A percentile compares a stretch with the other conserved stretches of the same genome.
Evolutionary conservation across 2,113 vertebrate genomes (phyloP).

Genomic region (Empidonax alnorum): DNA sequence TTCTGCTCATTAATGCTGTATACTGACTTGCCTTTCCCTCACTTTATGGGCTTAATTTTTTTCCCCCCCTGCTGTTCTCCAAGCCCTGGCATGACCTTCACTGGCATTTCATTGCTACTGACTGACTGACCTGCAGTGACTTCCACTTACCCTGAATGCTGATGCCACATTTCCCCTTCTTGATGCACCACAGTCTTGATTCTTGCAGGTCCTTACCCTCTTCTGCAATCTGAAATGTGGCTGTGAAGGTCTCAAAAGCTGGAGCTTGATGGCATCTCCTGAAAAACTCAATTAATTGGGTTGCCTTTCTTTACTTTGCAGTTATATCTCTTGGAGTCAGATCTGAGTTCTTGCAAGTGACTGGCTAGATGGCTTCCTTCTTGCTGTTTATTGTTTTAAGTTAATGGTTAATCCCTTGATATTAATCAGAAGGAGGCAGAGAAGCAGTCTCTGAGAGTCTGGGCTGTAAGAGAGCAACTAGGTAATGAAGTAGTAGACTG

Average conservation of each 20-base stretch:
- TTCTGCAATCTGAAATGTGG: not conserved
- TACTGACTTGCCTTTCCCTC: not conserved
- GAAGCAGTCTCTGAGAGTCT: not conserved
- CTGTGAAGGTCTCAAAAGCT: not conserved
- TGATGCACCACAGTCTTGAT: not conserved
- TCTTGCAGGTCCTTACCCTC: not conserved
- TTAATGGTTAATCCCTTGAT: not conserved
- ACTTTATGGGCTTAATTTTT: not conserved
- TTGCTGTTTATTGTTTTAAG: not conserved
- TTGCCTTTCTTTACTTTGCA: not conserved
- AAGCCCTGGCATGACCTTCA: not conserved
- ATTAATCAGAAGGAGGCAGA: not conserved
- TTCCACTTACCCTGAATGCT: not conserved
- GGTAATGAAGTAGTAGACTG: not conserved
- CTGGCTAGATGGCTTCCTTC: not conserved
- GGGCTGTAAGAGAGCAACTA: not conserved
- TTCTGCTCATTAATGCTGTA: not conserved
- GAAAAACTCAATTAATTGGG: not conserved
- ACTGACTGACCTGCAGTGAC: not conserved
- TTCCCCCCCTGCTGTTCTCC: fast-evolving
- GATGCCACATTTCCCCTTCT: not conserved
- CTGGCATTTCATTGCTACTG: not conserved
- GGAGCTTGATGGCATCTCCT: not conserved
- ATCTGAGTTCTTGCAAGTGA: not conserved
- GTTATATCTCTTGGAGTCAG: not conserved